phyloP scores from a whole-genome alignment of 2,113 vertebrate genomes.

The Indicator maculatus region DNA sequence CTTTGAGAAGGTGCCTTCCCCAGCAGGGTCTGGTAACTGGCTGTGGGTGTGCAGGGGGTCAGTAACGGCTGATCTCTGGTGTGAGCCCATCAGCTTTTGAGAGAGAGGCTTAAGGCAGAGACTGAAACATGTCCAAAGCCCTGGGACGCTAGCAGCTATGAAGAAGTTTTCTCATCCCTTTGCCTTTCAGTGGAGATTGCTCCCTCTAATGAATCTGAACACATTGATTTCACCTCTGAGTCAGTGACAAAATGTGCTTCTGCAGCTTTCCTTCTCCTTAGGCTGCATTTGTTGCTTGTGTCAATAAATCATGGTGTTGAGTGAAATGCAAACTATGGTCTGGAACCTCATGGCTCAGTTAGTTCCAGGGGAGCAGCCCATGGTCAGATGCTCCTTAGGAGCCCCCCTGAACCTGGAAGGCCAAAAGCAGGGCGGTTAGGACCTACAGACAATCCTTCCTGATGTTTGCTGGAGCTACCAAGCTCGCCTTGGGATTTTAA shows the following conservation, averaged over 20 bases:
- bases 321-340: not conserved
- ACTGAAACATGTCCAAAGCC: not conserved
- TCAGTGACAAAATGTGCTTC: not conserved
- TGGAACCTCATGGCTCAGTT: not conserved
- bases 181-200: not conserved
- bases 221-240: not conserved
- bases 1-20: not conserved
- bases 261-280: not conserved
- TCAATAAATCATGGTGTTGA: not conserved
- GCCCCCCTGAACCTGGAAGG: not conserved
- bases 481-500: not conserved
- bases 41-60: not conserved
- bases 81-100: not conserved
- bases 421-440: not conserved
- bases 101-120: not conserved
- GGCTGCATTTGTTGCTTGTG: not conserved
- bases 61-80: not conserved
- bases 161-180: not conserved
- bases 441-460: not conserved
- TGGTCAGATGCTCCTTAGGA: not conserved
- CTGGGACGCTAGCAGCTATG: not conserved
- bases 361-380: accelerated
- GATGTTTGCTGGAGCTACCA: not conserved
- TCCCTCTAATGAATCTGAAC: not conserved
- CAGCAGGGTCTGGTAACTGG: not conserved